These are phyloP conservation scores for Larimichthys polyactis DNA, from an alignment of 2,113 vertebrate species.

Conservation along the genomic window DNA sequence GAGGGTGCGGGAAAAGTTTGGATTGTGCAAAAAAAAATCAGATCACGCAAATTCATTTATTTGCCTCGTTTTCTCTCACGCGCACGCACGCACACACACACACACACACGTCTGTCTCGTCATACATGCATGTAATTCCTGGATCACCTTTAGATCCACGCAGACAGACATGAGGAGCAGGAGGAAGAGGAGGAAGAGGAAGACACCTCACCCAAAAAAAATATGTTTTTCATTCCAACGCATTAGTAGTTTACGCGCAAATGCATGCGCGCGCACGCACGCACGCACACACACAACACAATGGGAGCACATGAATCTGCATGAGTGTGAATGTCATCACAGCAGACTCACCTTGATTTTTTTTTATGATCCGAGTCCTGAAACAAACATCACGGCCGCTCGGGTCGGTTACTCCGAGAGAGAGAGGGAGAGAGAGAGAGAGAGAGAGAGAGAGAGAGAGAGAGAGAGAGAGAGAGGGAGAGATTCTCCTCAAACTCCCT, in stretches of 20 bases:
- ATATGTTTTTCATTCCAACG: slow-evolving; percentile 22
- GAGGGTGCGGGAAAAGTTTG: slow-evolving; percentile 42
- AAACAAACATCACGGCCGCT: slow-evolving; percentile 20
- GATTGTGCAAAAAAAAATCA: background rate
- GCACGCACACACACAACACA: background rate
- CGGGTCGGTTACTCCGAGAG: slow-evolving; percentile 35
- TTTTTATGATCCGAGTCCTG: slow-evolving; percentile 26
- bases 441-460: too few relatives aligned
- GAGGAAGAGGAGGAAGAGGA: background rate
- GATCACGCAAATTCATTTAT: background rate
- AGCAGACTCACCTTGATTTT: slow-evolving; percentile 44
- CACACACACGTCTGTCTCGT: slow-evolving; percentile 7
- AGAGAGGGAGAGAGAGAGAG: slow-evolving; percentile 2
- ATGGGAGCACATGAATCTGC: slow-evolving; percentile 1
- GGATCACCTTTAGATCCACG: slow-evolving; percentile 8
- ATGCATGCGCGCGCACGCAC: background rate
- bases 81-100: background rate
- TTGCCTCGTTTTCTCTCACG: background rate
- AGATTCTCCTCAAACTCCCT: slow-evolving; percentile 58
- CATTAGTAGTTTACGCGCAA: slow-evolving; percentile 59
- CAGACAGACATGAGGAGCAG: background rate
- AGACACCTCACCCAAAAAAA: slow-evolving; percentile 8
- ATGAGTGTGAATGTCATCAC: slow-evolving; percentile 26
- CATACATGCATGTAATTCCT: slow-evolving; percentile 41
- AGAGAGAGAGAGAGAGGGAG: slow-evolving; percentile 25